Percentiles rank a stretch among this genome's conserved stretches.
Evolutionary conservation across 2,888 invertebrate species (phyloP).

Genomic region (Hylaea fasciaria): DNA sequence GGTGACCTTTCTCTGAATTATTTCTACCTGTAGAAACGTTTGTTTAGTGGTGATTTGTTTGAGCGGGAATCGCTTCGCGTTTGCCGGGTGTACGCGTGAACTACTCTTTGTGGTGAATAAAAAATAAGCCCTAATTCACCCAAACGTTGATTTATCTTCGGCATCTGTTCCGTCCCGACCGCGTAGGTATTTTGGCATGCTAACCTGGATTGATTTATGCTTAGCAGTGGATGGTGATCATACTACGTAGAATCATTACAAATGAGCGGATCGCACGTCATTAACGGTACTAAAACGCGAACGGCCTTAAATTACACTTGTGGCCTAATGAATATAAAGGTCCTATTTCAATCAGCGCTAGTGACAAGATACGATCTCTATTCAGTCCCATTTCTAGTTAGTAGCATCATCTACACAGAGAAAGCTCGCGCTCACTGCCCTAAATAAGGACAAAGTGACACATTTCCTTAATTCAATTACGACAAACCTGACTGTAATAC

Average conservation of each 20-base stretch:
- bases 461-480: constrained; percentile 37
- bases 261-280: constrained; percentile 7
- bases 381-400: constrained; percentile 5
- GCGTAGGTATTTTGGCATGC: constrained; percentile 44
- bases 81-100: constrained; percentile 57
- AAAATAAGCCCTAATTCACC: constrained; percentile 45
- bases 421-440: constrained; percentile 21
- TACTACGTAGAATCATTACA: constrained; percentile 1
- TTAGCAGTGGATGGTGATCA: constrained; percentile 30
- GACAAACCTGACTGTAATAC: constrained; percentile 46
- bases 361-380: background rate
- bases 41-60: constrained; percentile 83
- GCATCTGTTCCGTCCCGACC: constrained; percentile 52
- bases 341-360: constrained; percentile 1
- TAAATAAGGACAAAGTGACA: constrained; percentile 24
- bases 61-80: constrained; percentile 70
- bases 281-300: too few relatives aligned
- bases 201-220: constrained; percentile 33
- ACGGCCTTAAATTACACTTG: background rate
- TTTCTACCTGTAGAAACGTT: constrained; percentile 82
- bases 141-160: constrained; percentile 54
- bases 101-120: constrained; percentile 61
- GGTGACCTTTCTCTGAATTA: constrained; percentile 84
- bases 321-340: background rate
- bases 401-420: background rate